Evolutionary conservation across 2,113 vertebrate species (phyloP).

Genomic region (Nycticorax nycticorax): DNA sequence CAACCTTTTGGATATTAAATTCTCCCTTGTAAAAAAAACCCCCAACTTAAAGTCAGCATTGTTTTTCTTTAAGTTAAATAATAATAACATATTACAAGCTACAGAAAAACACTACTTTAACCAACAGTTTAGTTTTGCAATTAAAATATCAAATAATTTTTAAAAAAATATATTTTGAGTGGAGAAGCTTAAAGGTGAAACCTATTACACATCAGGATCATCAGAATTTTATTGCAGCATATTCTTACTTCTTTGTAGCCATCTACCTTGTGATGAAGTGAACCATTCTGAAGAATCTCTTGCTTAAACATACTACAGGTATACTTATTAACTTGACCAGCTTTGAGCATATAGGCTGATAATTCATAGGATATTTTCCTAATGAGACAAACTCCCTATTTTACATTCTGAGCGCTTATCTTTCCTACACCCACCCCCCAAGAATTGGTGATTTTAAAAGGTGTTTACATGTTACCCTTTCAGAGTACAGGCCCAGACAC

Average conservation of each 20-base stretch:
- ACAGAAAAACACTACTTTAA: neutral
- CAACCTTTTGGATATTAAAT: neutral
- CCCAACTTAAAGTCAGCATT: neutral
- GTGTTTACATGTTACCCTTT: neutral
- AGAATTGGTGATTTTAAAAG: rapidly evolving
- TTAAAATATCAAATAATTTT: neutral
- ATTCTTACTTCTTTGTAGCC: neutral
- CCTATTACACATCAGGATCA: neutral
- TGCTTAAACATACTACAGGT: neutral
- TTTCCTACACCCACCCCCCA: neutral
- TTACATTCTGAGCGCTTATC: neutral
- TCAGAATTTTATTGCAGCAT: neutral
- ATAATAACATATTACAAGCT: neutral
- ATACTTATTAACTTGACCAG: neutral
- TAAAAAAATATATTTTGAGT: rapidly evolving
- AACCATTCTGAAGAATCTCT: neutral
- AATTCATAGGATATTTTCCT: neutral
- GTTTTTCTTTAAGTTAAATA: neutral
- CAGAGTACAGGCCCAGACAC: neutral
- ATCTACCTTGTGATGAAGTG: neutral
- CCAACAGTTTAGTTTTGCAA: neutral
- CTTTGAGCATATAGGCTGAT: too few species aligned
- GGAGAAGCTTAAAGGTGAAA: neutral
- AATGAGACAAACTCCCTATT: neutral
- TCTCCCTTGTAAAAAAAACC: neutral